Conservation (phyloP, 2,888 invertebrate species). For the Troides oblongomaculatus region DNA sequence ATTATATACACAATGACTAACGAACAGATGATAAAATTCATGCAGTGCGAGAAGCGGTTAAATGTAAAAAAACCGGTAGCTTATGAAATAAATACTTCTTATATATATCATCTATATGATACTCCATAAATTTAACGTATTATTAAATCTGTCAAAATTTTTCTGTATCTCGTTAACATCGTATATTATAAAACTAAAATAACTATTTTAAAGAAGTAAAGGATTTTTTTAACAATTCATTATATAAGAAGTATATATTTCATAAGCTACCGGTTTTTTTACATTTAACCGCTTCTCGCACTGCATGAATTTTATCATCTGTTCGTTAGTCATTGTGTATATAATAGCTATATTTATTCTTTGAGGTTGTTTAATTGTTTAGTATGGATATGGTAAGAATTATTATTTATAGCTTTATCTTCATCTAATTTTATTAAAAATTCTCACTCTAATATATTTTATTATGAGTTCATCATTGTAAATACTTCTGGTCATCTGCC, state of each 20-base stretch:
- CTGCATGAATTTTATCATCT: constrained; percentile 2
- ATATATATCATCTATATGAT: too few relatives aligned
- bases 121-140: too few relatives aligned
- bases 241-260: too few relatives aligned
- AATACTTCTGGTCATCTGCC: not conserved
- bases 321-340: constrained; percentile 9
- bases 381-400: constrained; percentile 26
- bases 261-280: not conserved
- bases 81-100: not conserved
- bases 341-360: constrained; percentile 5
- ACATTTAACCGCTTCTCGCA: not conserved
- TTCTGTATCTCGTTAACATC: too few relatives aligned
- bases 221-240: too few relatives aligned
- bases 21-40: not conserved
- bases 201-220: too few relatives aligned
- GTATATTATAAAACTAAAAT: too few relatives aligned
- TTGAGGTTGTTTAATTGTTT: not conserved
- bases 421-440: not conserved
- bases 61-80: not conserved
- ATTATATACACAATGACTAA: constrained; percentile 15
- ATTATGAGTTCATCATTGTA: constrained; percentile 15
- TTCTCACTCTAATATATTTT: not conserved
- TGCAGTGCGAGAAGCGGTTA: constrained; percentile 4
- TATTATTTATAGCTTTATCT: not conserved
- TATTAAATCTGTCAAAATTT: too few relatives aligned